These are phyloP conservation scores for Oncorhynchus masou DNA, from an alignment of 2,113 vertebrate species.

Conservation along the genomic window DNA sequence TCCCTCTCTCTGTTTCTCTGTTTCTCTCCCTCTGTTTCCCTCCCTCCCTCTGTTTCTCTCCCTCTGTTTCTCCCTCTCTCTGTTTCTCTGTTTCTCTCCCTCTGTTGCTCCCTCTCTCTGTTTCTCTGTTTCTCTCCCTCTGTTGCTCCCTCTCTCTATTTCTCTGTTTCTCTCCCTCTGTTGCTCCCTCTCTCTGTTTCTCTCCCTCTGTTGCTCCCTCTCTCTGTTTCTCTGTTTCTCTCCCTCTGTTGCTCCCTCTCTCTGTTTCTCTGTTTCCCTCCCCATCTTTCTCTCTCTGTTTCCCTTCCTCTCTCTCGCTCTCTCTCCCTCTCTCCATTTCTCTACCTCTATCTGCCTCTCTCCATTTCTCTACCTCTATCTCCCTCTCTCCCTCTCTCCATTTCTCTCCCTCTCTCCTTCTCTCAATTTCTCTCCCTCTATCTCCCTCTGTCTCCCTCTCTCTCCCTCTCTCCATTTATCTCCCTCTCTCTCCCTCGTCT, in stretches of 20 bases:
- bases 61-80: neutral
- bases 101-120: neutral
- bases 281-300: neutral
- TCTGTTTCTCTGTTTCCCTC: no score
- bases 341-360: neutral
- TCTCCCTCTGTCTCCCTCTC: no score
- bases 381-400: neutral
- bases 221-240: neutral
- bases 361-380: neutral
- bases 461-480: rapidly evolving
- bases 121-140: no score
- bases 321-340: neutral
- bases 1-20: neutral
- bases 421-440: neutral
- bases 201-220: neutral
- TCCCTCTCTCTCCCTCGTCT: no score
- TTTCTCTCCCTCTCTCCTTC: neutral
- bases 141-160: neutral
- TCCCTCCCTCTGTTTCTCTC: rapidly evolving
- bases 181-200: neutral
- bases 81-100: no score
- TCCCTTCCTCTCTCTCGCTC: neutral
- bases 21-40: neutral
- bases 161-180: neutral
- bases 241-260: neutral